Conservation (phyloP, 2,113 vertebrate species). For the Paracanthobrama guichenoti region DNA sequence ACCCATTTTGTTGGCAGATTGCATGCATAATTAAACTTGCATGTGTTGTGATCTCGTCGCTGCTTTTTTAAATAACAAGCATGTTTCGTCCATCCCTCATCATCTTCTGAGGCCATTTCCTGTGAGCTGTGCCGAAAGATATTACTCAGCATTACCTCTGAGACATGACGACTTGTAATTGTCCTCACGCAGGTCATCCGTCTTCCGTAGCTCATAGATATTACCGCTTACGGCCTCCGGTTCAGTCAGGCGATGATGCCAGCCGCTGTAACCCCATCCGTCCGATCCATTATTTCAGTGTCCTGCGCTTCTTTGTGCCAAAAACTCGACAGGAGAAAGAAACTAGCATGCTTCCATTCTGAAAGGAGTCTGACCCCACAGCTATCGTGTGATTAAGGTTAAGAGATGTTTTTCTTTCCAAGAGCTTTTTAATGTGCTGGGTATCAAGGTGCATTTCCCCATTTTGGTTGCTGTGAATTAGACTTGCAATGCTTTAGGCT, state of each 20-base stretch:
- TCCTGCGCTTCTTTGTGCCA: neutral
- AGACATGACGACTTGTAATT: slow-evolving; percentile 44
- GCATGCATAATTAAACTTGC: slow-evolving; percentile 56
- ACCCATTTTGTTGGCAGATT: slow-evolving; percentile 57
- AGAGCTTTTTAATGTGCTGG: neutral
- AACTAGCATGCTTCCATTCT: neutral
- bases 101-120: neutral
- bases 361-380: neutral
- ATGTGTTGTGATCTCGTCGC: slow-evolving; percentile 19
- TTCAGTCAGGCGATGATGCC: slow-evolving; percentile 18
- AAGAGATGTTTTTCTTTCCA: slow-evolving; percentile 11
- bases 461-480: neutral
- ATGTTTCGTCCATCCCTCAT: slow-evolving; percentile 13
- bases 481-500: neutral
- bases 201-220: slow-evolving; percentile 32
- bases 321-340: neutral
- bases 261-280: slow-evolving; percentile 14
- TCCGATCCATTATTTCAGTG: slow-evolving; percentile 12
- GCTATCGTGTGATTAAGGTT: slow-evolving; percentile 6
- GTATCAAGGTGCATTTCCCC: neutral
- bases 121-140: slow-evolving; percentile 17
- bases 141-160: slow-evolving; percentile 30
- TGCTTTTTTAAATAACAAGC: slow-evolving; percentile 18
- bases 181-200: slow-evolving; percentile 23
- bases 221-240: neutral